Evolutionary conservation across 2,113 vertebrate species (phyloP).

Genomic region (Prionailurus viverrinus): DNA sequence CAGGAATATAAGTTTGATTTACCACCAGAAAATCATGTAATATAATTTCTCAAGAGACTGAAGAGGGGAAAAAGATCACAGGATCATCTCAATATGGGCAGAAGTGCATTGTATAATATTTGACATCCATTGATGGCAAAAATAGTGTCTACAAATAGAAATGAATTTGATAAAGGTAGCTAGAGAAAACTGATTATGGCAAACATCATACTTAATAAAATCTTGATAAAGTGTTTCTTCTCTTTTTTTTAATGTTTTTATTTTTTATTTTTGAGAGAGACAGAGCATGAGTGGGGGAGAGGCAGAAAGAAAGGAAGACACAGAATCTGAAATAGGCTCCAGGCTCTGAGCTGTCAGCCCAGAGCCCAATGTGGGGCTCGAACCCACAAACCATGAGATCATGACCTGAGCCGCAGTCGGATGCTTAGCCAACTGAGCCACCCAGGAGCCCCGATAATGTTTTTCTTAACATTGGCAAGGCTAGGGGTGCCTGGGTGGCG

Average conservation of each 20-base stretch:
- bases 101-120: background rate
- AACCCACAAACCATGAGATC: no score
- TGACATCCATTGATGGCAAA: background rate
- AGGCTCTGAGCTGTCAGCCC: no score
- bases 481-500: no score
- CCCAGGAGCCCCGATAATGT: no score
- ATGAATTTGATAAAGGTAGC: background rate
- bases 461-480: background rate
- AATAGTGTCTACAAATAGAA: background rate
- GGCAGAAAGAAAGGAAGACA: no score
- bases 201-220: background rate
- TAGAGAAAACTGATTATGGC: background rate
- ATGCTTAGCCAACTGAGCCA: no score
- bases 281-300: no score
- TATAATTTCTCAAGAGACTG: background rate
- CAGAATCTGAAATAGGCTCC: no score
- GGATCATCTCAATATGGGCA: background rate
- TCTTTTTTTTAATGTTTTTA: no score
- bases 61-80: background rate
- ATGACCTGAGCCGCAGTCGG: no score
- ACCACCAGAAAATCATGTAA: background rate
- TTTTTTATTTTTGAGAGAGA: no score
- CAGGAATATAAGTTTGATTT: background rate
- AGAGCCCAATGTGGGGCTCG: no score
- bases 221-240: background rate